phyloP scores from a whole-genome alignment of 2,888 invertebrate genomes.

The Diarsia mendica region DNA sequence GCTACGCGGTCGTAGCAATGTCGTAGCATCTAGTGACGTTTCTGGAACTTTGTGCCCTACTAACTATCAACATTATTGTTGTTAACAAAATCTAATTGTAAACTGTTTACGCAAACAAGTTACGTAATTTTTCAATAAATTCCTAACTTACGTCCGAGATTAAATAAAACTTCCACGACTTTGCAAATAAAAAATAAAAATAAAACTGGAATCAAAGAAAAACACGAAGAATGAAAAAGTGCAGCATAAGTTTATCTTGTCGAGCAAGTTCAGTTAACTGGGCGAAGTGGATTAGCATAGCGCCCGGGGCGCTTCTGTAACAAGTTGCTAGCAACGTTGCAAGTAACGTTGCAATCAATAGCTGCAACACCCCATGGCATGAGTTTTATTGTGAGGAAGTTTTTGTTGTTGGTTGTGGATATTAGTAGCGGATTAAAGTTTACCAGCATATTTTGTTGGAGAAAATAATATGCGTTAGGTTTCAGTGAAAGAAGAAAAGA shows the following conservation, averaged over 20 bases:
- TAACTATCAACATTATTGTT: neutral
- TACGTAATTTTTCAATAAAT: conserved; percentile 14
- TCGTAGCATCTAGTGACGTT: neutral
- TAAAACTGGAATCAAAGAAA: conserved; percentile 32
- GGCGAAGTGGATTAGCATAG: conserved; percentile 51
- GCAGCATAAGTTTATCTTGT: conserved; percentile 57
- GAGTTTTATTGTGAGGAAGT: neutral
- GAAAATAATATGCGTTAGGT: neutral
- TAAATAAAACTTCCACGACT: conserved; percentile 4
- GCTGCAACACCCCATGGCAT: conserved; percentile 3
- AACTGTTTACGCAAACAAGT: neutral
- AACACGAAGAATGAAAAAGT: conserved; percentile 44
- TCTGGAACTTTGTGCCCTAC: neutral
- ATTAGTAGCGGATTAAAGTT: neutral
- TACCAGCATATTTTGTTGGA: neutral
- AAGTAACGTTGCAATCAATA: conserved; percentile 54
- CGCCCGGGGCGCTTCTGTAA: conserved; percentile 48
- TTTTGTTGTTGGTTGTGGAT: conserved; percentile 8
- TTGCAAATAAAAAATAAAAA: conserved; percentile 18
- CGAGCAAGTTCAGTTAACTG: conserved; percentile 48
- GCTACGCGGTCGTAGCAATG: conserved; percentile 30
- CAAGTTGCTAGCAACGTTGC: conserved; percentile 49
- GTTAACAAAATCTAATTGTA: neutral
- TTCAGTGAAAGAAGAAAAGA: neutral
- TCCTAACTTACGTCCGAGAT: neutral